Percentiles rank a stretch among this genome's conserved stretches.
phyloP scores from a whole-genome alignment of 2,113 vertebrate genomes.

The Andinoacara biseriatus region DNA sequence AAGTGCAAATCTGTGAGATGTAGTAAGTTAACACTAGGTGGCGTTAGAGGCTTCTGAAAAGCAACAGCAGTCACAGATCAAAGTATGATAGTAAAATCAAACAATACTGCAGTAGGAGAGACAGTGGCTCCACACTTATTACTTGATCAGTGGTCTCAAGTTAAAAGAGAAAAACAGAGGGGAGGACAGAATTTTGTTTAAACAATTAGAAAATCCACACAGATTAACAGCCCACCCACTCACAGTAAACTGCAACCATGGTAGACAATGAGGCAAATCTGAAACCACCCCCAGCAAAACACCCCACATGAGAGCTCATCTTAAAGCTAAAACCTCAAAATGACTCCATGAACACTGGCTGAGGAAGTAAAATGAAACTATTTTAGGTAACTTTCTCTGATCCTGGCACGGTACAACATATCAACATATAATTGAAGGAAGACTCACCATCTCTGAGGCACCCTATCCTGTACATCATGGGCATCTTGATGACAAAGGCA shows the following conservation, averaged over 20 bases:
- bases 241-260: not conserved
- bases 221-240: not conserved
- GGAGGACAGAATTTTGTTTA: not conserved
- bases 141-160: not conserved
- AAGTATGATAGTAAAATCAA: not conserved
- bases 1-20: not conserved
- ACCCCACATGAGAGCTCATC: not conserved
- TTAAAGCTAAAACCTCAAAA: not conserved
- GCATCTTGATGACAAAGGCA: conserved; percentile 97
- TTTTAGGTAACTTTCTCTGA: not conserved
- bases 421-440: not conserved
- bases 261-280: not conserved
- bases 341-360: not conserved
- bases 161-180: not conserved
- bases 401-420: not conserved
- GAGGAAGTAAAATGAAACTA: not conserved
- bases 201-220: not conserved
- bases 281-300: not conserved
- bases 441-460: conserved; percentile 91
- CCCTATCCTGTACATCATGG: conserved; percentile 98
- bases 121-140: not conserved
- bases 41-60: not conserved
- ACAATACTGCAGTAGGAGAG: not conserved
- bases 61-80: not conserved
- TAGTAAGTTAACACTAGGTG: conserved; percentile 5